A percentile compares a stretch with the other conserved stretches of the same genome.
Evolutionary conservation across 1,140 invertebrate species (phyloP).

Genomic region (Antheraea pernyi): DNA sequence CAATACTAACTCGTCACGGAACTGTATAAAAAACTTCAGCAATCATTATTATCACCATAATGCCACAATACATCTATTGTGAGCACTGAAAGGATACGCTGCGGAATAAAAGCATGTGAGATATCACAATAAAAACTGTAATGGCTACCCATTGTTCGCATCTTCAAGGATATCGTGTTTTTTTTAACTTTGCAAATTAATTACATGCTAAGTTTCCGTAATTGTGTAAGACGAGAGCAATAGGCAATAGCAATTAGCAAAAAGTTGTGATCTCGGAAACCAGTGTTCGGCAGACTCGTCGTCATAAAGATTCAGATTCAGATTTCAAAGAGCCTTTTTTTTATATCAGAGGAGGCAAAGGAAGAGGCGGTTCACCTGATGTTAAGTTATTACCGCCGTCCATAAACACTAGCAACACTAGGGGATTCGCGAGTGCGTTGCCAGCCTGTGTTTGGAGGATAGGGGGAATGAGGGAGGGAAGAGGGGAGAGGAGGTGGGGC

Average conservation of each 20-base stretch:
- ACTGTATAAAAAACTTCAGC: conserved; percentile 1
- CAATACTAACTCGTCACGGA: conserved; percentile 6
- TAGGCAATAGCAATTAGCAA: conserved; percentile 8
- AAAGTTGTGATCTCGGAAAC: too few relatives aligned
- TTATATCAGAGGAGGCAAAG: too few relatives aligned
- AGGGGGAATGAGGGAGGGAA: too few relatives aligned
- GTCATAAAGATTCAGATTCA: too few relatives aligned
- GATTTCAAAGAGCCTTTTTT: too few relatives aligned
- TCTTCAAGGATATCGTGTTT: conserved; percentile 62
- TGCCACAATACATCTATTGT: not conserved
- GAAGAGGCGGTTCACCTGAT: too few relatives aligned
- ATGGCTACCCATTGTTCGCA: conserved; percentile 51
- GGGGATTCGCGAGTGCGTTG: too few relatives aligned
- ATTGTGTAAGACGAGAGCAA: conserved; percentile 31
- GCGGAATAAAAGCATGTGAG: conserved; percentile 23
- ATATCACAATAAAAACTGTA: conserved; percentile 44
- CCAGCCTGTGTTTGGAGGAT: too few relatives aligned
- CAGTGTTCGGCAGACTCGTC: too few relatives aligned
- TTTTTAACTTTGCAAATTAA: conserved; percentile 38
- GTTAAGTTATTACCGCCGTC: too few relatives aligned
- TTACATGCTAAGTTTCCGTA: conserved; percentile 54
- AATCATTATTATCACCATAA: not conserved
- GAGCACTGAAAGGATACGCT: conserved; percentile 24
- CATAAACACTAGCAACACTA: too few relatives aligned
- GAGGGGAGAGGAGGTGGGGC: too few relatives aligned